Conservation (phyloP, 2,113 vertebrate species). For the Atrichornis clamosus region DNA sequence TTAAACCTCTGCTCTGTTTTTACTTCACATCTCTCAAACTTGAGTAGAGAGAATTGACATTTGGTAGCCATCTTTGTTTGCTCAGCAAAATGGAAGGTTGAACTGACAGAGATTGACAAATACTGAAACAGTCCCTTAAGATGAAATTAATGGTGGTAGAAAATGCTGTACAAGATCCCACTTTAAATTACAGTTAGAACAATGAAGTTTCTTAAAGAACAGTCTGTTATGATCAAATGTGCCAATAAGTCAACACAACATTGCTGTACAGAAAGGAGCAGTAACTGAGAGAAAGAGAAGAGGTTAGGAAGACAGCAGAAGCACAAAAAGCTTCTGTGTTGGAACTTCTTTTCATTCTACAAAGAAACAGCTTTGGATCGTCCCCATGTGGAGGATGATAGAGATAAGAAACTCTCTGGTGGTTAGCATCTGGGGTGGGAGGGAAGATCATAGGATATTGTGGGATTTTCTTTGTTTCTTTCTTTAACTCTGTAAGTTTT, state of each 20-base stretch:
- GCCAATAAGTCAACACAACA: background rate
- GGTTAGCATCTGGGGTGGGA: constrained; percentile 36
- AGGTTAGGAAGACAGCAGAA: background rate
- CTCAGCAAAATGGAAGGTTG: background rate
- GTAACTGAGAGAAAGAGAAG: background rate
- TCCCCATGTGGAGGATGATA: constrained; percentile 19
- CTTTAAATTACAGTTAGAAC: background rate
- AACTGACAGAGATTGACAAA: background rate
- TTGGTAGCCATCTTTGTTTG: background rate
- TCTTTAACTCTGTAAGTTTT: background rate
- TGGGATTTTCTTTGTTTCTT: constrained; percentile 53
- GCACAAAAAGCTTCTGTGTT: background rate
- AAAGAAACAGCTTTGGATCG: background rate
- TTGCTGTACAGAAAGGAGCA: background rate
- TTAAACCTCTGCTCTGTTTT: background rate
- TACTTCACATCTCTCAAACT: background rate
- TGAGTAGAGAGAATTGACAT: background rate
- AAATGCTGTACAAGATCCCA: background rate
- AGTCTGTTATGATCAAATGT: background rate
- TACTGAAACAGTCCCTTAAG: background rate
- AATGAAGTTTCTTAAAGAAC: background rate
- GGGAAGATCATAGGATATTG: constrained; percentile 52
- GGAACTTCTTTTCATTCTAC: background rate
- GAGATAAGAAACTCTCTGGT: constrained; percentile 24
- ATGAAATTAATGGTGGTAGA: background rate